Base-by-base conservation (phyloP, 2,888 invertebrate genomes). In the Alcis repandata region DNA sequence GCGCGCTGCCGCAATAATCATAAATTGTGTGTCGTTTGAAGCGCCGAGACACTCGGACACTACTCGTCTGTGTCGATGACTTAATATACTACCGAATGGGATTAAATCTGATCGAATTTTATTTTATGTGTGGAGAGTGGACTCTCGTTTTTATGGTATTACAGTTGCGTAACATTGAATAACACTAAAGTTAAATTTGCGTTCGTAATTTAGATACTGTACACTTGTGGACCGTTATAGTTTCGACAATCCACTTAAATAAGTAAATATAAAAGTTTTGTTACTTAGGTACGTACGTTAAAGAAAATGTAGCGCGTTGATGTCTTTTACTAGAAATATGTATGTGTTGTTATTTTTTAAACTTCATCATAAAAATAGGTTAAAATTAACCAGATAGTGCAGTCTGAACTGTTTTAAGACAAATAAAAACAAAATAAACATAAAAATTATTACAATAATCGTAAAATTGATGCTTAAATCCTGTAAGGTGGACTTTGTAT, bases 11-110 rank as follows among this genome's bases (percentile, higher is more conserved):
- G 89, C 92, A 91, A 93, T 94, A 94, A 93, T 93, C 91, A 93
- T 94, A 94, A 94, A 94, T 94, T 89, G 87, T 78, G 83, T 84
- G 87, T 86, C 90, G 90, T 90, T 90, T 91, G 91, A 91, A 88
- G 89, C 88, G 87, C 91, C 90, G 87, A 81, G 77, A 79, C 79
- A 72, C 65, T 63, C 54, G 66, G 65, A 59, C 48, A 75, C 60
- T 62, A 70, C 70, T 60, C 32, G 48, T 60, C 56, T 58, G 38
- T 60, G 46, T 22, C 59, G 67, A 71, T 66, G 71, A 67, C 69
- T 71, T 71, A 71, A 71, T 71, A 61, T 71, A 65, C 63, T 65
- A 67, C 68, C 67, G 69, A 69, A 65, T 67, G 63, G 67, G 69
- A 71, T 71, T 69, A 57, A 65, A 65, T 51, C 60, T 57, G 64